phyloP scores from a whole-genome alignment of 2,888 invertebrate species.

The Megamerina dolium region DNA sequence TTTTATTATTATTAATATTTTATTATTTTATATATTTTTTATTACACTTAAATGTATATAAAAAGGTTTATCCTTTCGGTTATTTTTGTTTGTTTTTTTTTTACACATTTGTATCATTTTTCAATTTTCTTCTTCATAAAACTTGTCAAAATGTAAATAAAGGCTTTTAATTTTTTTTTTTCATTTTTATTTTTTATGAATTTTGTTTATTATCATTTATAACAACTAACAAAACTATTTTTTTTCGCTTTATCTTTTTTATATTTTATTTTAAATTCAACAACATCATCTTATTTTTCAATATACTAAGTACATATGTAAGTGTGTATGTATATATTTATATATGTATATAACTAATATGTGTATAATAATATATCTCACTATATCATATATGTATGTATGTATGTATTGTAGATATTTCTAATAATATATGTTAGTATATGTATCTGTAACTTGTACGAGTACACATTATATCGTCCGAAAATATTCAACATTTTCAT shows the following conservation, averaged over 20 bases:
- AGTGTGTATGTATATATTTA: conserved; percentile 7
- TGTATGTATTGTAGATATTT: too few species aligned
- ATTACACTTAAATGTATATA: conserved; percentile 4
- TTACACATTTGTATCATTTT: neutral
- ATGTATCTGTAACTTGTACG: too few species aligned
- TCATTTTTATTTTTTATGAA: conserved; percentile 9
- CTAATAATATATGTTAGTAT: too few species aligned
- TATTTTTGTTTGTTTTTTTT: neutral
- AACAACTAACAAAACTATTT: conserved; percentile 38
- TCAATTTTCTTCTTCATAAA: conserved; percentile 26
- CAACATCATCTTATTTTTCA: neutral
- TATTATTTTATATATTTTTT: conserved; percentile 2
- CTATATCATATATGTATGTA: too few species aligned
- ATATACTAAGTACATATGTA: neutral
- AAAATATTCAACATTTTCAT: too few species aligned
- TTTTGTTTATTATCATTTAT: conserved; percentile 21
- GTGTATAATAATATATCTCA: conserved; percentile 6
- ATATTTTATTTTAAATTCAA: conserved; percentile 9
- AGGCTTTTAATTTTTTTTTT: conserved; percentile 36
- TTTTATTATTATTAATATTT: neutral
- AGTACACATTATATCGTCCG: too few species aligned
- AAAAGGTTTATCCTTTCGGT: neutral
- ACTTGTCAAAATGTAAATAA: conserved; percentile 43
- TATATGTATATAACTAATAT: conserved; percentile 1
- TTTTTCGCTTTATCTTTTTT: conserved; percentile 13